phyloP scores from a whole-genome alignment of 2,797 vertebrate genomes.

The Gadopsis marmoratus region DNA sequence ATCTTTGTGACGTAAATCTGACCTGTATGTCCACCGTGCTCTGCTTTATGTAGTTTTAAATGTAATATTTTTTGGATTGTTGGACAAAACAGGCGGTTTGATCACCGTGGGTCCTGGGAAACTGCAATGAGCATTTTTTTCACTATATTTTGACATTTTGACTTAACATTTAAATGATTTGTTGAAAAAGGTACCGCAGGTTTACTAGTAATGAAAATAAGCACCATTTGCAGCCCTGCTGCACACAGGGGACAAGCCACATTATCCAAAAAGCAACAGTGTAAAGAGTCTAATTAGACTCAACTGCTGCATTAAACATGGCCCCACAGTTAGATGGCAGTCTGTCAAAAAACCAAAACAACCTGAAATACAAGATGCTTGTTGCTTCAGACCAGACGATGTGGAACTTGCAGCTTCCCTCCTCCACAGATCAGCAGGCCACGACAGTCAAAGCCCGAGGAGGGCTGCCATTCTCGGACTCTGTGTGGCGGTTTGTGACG shows the following conservation, averaged over 20 bases:
- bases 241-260: not conserved
- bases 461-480: conserved; percentile 25
- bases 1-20: not conserved
- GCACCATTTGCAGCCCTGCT: not conserved
- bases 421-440: conserved; percentile 28
- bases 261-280: not conserved
- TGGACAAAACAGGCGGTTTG: not conserved
- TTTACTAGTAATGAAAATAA: not conserved
- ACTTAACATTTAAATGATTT: not conserved
- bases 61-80: not conserved
- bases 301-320: not conserved
- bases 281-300: no score
- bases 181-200: not conserved
- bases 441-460: not conserved
- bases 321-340: not conserved
- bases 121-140: not conserved
- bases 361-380: not conserved
- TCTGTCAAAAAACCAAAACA: not conserved
- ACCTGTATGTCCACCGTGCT: not conserved
- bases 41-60: not conserved
- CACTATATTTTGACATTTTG: not conserved
- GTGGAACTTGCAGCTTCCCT: not conserved
- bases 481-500: not conserved
- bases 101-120: not conserved
- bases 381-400: not conserved